Evolutionary conservation across 2,113 vertebrate genomes (phyloP).

Genomic region (Numida meleagris): DNA sequence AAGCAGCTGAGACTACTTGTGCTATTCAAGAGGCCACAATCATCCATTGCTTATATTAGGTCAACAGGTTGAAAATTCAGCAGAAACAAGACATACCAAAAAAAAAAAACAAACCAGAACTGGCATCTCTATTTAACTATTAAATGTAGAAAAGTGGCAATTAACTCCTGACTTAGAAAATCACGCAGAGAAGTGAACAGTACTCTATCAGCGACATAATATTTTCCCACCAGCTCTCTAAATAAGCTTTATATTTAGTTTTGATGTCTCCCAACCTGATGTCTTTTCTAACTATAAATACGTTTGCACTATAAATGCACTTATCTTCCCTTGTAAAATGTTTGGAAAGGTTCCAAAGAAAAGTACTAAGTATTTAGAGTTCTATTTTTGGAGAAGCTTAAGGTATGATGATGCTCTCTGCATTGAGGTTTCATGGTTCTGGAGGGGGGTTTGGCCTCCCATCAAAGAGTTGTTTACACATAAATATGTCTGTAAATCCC

Average conservation of each 20-base stretch:
- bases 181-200: background rate
- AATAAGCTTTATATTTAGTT: background rate
- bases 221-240: background rate
- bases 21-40: background rate
- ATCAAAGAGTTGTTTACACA: slow-evolving; percentile 30
- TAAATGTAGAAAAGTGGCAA: background rate
- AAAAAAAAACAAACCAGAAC: background rate
- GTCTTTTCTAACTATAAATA: slow-evolving; percentile 44
- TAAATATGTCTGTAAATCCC: slow-evolving; percentile 29
- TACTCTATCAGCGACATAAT: background rate
- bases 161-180: background rate
- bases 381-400: slow-evolving; percentile 33
- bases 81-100: background rate
- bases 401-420: background rate
- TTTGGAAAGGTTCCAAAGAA: slow-evolving; percentile 46
- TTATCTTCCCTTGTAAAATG: background rate
- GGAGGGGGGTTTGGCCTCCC: background rate
- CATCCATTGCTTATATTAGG: background rate
- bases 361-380: slow-evolving; percentile 9
- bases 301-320: slow-evolving; percentile 38
- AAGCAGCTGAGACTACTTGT: background rate
- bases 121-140: background rate
- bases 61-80: background rate
- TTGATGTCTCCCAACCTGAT: slow-evolving; percentile 23
- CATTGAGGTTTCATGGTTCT: background rate